Conservation (phyloP, 1,140 invertebrate species). For the Oncopeltus fasciatus region DNA sequence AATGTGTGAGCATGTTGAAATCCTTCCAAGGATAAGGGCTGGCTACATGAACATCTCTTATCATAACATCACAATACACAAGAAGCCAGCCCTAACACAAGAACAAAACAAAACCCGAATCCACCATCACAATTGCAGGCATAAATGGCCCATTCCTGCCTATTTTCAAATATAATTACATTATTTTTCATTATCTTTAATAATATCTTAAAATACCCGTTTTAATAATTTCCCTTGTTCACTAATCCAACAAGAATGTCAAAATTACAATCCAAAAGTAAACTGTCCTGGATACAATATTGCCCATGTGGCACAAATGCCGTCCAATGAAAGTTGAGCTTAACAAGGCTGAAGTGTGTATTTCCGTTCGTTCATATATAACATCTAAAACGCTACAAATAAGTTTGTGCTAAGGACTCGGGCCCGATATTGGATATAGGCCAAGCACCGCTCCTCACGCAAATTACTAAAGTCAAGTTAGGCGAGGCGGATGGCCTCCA, state of each 20-base stretch:
- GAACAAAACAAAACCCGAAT: not conserved
- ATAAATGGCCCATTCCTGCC: not conserved
- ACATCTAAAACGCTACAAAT: conserved; percentile 6
- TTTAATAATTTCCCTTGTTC: conserved; percentile 3
- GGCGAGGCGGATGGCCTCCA: not conserved
- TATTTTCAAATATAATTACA: not conserved
- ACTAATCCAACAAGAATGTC: conserved; percentile 5
- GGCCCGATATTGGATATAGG: not conserved
- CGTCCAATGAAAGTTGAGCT: conserved; percentile 3
- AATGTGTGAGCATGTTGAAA: conserved; percentile 5
- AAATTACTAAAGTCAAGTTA: conserved; percentile 5
- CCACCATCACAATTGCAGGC: not conserved
- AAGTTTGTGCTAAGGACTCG: conserved; percentile 9
- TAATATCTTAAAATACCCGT: conserved; percentile 4
- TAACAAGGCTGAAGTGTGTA: not conserved
- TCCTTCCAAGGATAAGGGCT: not conserved
- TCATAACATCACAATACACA: not conserved
- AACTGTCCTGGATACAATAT: not conserved
- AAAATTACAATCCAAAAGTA: not conserved
- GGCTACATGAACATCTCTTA: not conserved
- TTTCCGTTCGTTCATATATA: conserved; percentile 1
- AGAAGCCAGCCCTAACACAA: not conserved
- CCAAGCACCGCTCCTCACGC: conserved; percentile 1
- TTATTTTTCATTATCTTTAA: not conserved
- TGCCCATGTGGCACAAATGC: not conserved